A percentile compares a stretch with the other conserved stretches of the same genome.
These are phyloP conservation scores for Geodia barretti DNA, from an alignment of 37 sponge, comb jelly and placozoan species.

Conservation along the genomic window DNA sequence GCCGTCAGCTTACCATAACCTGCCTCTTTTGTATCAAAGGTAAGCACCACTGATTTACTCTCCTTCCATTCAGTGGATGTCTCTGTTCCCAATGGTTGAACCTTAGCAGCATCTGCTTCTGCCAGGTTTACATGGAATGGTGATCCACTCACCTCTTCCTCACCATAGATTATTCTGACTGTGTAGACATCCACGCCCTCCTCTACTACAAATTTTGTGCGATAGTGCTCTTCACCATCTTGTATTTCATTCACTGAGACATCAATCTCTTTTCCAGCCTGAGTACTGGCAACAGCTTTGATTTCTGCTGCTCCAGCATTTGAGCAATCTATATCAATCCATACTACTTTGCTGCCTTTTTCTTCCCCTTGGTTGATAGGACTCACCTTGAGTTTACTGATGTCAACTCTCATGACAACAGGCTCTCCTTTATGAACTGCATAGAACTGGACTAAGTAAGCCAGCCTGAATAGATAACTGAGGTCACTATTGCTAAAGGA, in stretches of 20 bases:
- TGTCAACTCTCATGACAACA: conserved; percentile 8
- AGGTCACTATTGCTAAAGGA: conserved; percentile 40
- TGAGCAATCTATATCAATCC: conserved; percentile 5
- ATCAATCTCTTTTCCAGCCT: too few species aligned
- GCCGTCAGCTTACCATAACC: conserved; percentile 38
- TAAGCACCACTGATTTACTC: conserved; percentile 27
- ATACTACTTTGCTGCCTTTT: too few species aligned
- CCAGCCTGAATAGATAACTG: conserved; percentile 43
- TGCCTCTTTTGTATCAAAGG: conserved; percentile 30
- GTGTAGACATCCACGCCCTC: not conserved
- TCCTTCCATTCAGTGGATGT: too few species aligned
- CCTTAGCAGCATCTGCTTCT: conserved; percentile 20
- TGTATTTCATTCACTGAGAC: too few species aligned
- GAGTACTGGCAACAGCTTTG: conserved; percentile 20
- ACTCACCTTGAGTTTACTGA: too few species aligned
- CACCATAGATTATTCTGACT: conserved; percentile 15
- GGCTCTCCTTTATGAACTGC: not conserved
- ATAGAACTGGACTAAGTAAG: conserved; percentile 37
- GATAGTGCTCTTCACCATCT: too few species aligned
- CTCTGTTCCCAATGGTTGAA: too few species aligned
- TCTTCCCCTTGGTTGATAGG: too few species aligned
- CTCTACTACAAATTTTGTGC: too few species aligned
- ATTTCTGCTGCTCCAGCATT: conserved; percentile 23
- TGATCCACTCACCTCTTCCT: conserved; percentile 10
- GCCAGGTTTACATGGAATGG: conserved; percentile 40